Conservation (phyloP, 2,113 vertebrate species). For the Diglossa brunneiventris region DNA sequence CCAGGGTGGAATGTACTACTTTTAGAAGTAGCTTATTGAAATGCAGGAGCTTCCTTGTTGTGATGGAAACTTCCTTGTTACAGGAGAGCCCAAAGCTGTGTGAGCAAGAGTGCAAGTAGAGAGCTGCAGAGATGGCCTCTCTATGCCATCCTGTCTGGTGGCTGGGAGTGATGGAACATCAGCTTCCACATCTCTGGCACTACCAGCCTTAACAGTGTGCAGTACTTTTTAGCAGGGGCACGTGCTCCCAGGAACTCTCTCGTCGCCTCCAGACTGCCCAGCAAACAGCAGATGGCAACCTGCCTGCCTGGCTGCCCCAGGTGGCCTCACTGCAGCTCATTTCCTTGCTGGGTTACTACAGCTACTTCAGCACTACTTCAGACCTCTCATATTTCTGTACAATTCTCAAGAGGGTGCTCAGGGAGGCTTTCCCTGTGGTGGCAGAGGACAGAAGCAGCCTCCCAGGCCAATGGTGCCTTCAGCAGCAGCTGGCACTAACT, state of each 20-base stretch:
- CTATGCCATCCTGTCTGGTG: not conserved
- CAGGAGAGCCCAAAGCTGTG: not conserved
- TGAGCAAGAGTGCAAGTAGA: not conserved
- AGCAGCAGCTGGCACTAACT: not conserved
- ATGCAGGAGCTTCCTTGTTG: slow-evolving; percentile 56
- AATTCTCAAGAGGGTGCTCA: not conserved
- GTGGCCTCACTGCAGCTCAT: not conserved
- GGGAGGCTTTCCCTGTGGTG: not conserved
- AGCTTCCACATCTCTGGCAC: not conserved
- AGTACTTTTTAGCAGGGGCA: not conserved
- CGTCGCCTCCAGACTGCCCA: not conserved
- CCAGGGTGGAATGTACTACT: not conserved
- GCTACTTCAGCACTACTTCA: rapidly evolving
- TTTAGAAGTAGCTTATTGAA: slow-evolving; percentile 50
- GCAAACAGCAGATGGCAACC: not conserved
- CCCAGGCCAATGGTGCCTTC: not conserved
- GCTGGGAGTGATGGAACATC: not conserved
- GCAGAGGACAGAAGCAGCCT: not conserved
- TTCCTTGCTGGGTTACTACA: not conserved
- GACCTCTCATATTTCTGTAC: not conserved
- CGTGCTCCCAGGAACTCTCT: not conserved
- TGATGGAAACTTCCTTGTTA: slow-evolving; percentile 31
- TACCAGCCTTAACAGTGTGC: not conserved
- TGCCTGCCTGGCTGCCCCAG: not conserved
- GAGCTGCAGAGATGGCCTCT: not conserved